Percentiles rank a stretch among this genome's conserved stretches.
These are phyloP conservation scores for Parnassius mnemosyne DNA, from an alignment of 2,888 invertebrate species.

Conservation along the genomic window DNA sequence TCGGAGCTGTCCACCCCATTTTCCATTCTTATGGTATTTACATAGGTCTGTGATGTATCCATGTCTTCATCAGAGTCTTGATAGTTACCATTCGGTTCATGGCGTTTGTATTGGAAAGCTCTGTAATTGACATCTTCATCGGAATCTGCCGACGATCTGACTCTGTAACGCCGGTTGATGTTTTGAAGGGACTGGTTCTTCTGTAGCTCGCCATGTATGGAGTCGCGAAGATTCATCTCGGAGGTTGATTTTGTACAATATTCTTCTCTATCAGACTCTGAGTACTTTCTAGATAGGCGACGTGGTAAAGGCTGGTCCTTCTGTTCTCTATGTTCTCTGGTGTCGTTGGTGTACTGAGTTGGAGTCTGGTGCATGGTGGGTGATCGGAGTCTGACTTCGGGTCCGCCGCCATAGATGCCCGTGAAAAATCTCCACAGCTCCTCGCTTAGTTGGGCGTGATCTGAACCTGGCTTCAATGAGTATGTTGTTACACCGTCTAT, in stretches of 20 bases:
- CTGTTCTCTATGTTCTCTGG: constrained; percentile 27
- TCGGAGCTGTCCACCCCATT: constrained; percentile 68
- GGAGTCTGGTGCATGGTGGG: constrained; percentile 34
- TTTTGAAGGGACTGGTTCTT: constrained; percentile 74
- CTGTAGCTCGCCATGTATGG: constrained; percentile 55
- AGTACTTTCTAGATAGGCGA: constrained; percentile 53
- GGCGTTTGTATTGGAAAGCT: constrained; percentile 49
- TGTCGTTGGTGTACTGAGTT: constrained; percentile 26
- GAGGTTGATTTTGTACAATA: constrained; percentile 68
- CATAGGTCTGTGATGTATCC: constrained; percentile 42
- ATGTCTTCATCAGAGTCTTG: constrained; percentile 63
- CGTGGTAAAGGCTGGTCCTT: constrained; percentile 30
- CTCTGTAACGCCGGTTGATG: constrained; percentile 53
- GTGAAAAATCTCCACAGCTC: constrained; percentile 93
- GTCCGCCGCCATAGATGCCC: constrained; percentile 94
- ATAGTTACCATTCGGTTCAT: constrained; percentile 63
- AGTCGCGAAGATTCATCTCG: constrained; percentile 59
- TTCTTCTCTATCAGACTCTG: constrained; percentile 69
- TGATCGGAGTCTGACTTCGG: constrained; percentile 83
- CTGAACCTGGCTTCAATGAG: constrained; percentile 74
- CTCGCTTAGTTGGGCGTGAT: constrained; percentile 90
- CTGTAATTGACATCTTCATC: constrained; percentile 63
- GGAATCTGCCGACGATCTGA: constrained; percentile 50
- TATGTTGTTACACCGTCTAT: constrained; percentile 59
- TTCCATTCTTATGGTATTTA: constrained; percentile 53